Percentiles rank a stretch among this genome's conserved stretches.
These are phyloP conservation scores for Lutjanus erythropterus DNA, from an alignment of 2,113 vertebrate species.

Conservation along the genomic window DNA sequence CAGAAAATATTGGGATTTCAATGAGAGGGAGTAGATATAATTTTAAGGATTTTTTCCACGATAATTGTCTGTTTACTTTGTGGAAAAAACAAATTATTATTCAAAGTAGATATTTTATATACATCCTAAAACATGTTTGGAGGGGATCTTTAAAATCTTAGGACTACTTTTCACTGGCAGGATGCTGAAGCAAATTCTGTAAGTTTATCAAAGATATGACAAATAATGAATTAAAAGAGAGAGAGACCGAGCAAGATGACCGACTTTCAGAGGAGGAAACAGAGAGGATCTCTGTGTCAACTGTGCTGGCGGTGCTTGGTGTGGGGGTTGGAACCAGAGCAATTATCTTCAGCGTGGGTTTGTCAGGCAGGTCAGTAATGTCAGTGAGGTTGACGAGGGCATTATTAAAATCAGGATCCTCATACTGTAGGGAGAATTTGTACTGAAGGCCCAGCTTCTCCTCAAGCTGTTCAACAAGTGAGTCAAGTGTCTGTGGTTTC, in stretches of 20 bases:
- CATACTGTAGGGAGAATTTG: slow-evolving; percentile 1
- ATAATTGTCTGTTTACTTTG: too few relatives aligned
- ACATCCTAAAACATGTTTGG: too few relatives aligned
- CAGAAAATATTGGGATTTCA: too few relatives aligned
- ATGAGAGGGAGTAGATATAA: too few relatives aligned
- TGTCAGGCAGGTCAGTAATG: slow-evolving; percentile 17
- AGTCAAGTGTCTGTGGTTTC: slow-evolving; percentile 1
- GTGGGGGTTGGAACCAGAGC: slow-evolving; percentile 6
- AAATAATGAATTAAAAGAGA: neutral
- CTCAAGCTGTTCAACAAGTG: slow-evolving; percentile 2
- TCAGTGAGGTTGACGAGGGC: slow-evolving; percentile 13
- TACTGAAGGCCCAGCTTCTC: slow-evolving; percentile 1
- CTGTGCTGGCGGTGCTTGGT: neutral
- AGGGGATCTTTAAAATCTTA: neutral
- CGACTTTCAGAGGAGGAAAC: neutral
- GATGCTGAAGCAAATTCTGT: neutral
- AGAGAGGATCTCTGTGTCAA: slow-evolving; percentile 1
- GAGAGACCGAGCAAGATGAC: neutral
- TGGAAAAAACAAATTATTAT: too few relatives aligned
- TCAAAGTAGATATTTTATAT: too few relatives aligned
- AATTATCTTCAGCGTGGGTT: slow-evolving; percentile 13
- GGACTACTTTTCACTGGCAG: neutral
- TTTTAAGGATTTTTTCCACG: too few relatives aligned
- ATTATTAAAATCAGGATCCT: slow-evolving; percentile 22
- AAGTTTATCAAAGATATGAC: neutral